Evolutionary conservation across 2,888 invertebrate species (phyloP).

Genomic region (Parelbella ahira): DNA sequence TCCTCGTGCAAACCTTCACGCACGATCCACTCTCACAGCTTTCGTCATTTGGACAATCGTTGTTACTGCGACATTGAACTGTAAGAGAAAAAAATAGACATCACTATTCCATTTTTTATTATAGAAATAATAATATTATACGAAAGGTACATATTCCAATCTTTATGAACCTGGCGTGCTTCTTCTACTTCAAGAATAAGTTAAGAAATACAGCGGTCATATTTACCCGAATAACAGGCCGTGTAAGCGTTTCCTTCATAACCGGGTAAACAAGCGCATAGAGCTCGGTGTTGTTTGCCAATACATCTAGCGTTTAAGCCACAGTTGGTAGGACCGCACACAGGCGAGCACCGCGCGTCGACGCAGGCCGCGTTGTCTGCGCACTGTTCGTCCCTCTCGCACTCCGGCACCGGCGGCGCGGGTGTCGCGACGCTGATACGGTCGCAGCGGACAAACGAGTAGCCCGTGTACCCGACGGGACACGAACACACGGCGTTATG

Average conservation of each 20-base stretch:
- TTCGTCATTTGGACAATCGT: slow-evolving; percentile 90
- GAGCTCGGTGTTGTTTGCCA: slow-evolving; percentile 88
- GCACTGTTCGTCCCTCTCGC: slow-evolving; percentile 88
- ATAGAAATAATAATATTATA: no score
- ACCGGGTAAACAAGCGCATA: slow-evolving; percentile 90
- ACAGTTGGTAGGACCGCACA: slow-evolving; percentile 87
- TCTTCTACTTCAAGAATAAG: no score
- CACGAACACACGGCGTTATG: slow-evolving; percentile 92
- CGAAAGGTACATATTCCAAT: no score
- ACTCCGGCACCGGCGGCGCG: slow-evolving; percentile 85
- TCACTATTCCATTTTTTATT: no score
- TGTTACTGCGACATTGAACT: slow-evolving; percentile 92
- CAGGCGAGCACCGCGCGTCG: slow-evolving; percentile 86
- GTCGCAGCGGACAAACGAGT: slow-evolving; percentile 87
- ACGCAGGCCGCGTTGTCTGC: slow-evolving; percentile 91
- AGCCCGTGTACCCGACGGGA: slow-evolving; percentile 87
- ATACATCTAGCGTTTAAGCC: slow-evolving; percentile 89
- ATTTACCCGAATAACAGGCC: slow-evolving; percentile 86
- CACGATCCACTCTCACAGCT: slow-evolving; percentile 92
- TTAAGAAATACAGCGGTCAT: no score
- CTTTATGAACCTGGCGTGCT: no score
- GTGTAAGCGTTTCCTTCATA: slow-evolving; percentile 91
- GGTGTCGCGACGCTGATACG: slow-evolving; percentile 48
- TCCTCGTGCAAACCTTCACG: slow-evolving; percentile 87
- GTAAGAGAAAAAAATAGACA: slow-evolving; percentile 44